phyloP scores from a whole-genome alignment of 2,888 invertebrate species.

The Drosophila demipolita region DNA sequence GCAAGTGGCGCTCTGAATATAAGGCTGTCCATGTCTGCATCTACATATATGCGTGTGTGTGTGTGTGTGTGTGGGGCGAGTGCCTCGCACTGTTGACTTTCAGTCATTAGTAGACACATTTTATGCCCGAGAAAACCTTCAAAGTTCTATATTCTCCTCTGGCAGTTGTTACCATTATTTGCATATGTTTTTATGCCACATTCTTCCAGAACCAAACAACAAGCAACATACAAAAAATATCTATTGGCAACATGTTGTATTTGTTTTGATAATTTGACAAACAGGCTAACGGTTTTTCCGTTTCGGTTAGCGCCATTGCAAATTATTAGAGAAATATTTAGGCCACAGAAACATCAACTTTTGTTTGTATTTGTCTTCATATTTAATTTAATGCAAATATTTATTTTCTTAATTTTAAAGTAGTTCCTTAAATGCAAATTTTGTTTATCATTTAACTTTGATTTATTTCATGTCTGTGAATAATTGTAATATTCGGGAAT shows the following conservation, averaged over 20 bases:
- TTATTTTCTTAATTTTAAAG: background rate
- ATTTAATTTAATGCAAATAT: background rate
- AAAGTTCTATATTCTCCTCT: constrained; percentile 10
- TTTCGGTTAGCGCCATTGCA: background rate
- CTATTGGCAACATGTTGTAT: background rate
- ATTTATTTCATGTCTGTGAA: background rate
- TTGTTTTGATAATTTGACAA: constrained; percentile 7
- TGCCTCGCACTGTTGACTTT: constrained; percentile 56
- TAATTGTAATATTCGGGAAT: background rate
- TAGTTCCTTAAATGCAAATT: background rate
- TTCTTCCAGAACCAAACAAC: background rate
- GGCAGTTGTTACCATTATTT: constrained; percentile 8
- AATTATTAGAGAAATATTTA: background rate
- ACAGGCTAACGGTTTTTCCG: background rate
- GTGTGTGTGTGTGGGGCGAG: constrained; percentile 10
- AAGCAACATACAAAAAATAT: background rate
- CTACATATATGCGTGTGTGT: background rate
- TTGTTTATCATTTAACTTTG: background rate
- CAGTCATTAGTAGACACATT: constrained; percentile 46
- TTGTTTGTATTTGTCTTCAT: background rate
- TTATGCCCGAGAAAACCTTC: constrained; percentile 34
- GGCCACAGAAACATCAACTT: background rate
- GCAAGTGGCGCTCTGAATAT: constrained; percentile 5
- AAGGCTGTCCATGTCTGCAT: constrained; percentile 2
- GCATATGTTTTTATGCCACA: constrained; percentile 13